These are phyloP conservation scores for Portunus trituberculatus DNA, from an alignment of 1,140 invertebrate genomes.

Conservation along the genomic window DNA sequence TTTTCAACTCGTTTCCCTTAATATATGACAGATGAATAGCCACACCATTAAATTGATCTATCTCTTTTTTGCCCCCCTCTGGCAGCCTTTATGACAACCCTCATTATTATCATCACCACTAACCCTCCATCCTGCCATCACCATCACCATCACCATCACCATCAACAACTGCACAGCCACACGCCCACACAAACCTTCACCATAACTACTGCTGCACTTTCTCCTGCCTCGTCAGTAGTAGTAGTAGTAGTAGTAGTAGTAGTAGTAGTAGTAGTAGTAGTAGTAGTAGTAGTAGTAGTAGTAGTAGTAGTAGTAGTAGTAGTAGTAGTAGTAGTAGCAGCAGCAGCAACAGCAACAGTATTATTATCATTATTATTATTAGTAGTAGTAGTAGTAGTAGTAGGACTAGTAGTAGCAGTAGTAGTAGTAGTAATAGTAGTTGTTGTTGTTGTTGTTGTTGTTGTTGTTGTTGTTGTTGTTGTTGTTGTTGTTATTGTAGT, in stretches of 20 bases:
- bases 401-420: too few relatives aligned
- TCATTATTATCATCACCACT: neutral
- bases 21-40: neutral
- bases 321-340: too few relatives aligned
- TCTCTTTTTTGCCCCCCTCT: neutral
- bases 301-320: too few relatives aligned
- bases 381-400: too few relatives aligned
- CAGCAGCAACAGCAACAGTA: too few relatives aligned
- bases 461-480: too few relatives aligned
- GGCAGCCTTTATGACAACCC: neutral
- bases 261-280: slow-evolving; percentile 22
- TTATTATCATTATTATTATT: too few relatives aligned
- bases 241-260: slow-evolving; percentile 14
- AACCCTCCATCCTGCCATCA: neutral
- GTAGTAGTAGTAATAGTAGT: too few relatives aligned
- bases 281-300: neutral
- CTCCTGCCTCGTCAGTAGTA: neutral
- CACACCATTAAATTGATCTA: neutral
- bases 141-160: slow-evolving; percentile 9
- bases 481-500: too few relatives aligned
- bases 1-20: neutral
- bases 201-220: neutral
- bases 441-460: too few relatives aligned
- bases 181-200: neutral
- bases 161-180: neutral